Conservation (phyloP, 1,140 invertebrate species). For the Pentalonia nigronervosa region DNA sequence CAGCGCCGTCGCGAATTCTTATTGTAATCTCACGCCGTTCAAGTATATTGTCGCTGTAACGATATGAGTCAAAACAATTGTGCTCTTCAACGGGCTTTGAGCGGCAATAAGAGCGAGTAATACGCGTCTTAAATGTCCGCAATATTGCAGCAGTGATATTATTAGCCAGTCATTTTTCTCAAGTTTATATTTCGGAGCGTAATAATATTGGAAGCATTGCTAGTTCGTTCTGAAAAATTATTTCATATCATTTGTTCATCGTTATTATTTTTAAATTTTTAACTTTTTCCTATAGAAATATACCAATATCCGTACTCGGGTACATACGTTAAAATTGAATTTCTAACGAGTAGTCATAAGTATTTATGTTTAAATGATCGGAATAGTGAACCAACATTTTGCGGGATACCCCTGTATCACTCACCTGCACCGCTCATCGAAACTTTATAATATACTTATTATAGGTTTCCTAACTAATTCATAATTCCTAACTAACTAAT, state of each 20-base stretch:
- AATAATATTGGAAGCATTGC: no score
- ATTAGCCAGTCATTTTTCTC: no score
- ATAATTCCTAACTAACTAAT: no score
- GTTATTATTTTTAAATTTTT: neutral
- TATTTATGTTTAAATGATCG: neutral
- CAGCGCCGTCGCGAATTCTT: neutral
- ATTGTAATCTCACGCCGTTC: neutral
- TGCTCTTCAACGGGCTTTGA: neutral
- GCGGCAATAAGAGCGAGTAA: no score
- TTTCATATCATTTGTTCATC: no score
- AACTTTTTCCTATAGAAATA: neutral
- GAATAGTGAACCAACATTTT: neutral
- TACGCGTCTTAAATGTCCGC: no score
- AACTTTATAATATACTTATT: no score
- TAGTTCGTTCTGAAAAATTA: no score
- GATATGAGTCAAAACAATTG: neutral
- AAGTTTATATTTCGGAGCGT: no score
- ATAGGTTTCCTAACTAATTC: neutral
- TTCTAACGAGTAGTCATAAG: neutral
- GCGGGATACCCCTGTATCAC: no score
- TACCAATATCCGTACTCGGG: neutral
- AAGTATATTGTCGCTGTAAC: neutral
- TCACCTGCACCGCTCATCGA: no score
- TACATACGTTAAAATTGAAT: neutral
- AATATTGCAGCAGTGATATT: neutral